phyloP scores from a whole-genome alignment of 2,888 invertebrate species.

The Lycophotia porphyrea region DNA sequence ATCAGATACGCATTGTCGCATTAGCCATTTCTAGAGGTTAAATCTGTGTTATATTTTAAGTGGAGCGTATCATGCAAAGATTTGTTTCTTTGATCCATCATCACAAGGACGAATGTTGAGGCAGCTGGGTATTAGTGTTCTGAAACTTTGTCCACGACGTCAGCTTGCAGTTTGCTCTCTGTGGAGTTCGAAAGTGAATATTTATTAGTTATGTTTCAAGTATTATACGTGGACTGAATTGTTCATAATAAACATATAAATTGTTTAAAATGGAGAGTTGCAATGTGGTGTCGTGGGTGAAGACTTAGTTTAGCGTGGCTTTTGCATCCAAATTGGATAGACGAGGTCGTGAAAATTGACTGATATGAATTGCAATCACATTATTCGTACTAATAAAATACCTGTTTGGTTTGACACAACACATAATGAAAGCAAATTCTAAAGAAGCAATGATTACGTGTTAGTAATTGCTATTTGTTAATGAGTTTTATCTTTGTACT shows the following conservation, averaged over 20 bases:
- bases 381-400: constrained; percentile 60
- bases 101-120: constrained; percentile 70
- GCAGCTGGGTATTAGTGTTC: constrained; percentile 69
- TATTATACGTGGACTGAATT: constrained; percentile 49
- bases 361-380: constrained; percentile 67
- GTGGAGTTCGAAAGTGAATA: constrained; percentile 48
- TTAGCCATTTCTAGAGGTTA: constrained; percentile 84
- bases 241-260: constrained; percentile 52
- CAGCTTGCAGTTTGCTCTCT: constrained; percentile 36
- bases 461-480: constrained; percentile 49
- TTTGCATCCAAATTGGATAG: constrained; percentile 59
- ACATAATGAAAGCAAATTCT: constrained; percentile 38
- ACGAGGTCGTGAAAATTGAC: constrained; percentile 56
- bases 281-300: constrained; percentile 52
- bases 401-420: constrained; percentile 56
- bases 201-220: constrained; percentile 62
- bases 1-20: constrained; percentile 70
- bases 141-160: constrained; percentile 31
- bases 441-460: constrained; percentile 47
- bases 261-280: constrained; percentile 45
- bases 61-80: constrained; percentile 68
- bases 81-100: constrained; percentile 67
- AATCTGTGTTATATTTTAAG: constrained; percentile 80
- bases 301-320: constrained; percentile 50
- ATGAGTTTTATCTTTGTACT: constrained; percentile 37